Base-by-base conservation (phyloP, 1,140 invertebrate genomes). In the Anoplolepis gracilipes region DNA sequence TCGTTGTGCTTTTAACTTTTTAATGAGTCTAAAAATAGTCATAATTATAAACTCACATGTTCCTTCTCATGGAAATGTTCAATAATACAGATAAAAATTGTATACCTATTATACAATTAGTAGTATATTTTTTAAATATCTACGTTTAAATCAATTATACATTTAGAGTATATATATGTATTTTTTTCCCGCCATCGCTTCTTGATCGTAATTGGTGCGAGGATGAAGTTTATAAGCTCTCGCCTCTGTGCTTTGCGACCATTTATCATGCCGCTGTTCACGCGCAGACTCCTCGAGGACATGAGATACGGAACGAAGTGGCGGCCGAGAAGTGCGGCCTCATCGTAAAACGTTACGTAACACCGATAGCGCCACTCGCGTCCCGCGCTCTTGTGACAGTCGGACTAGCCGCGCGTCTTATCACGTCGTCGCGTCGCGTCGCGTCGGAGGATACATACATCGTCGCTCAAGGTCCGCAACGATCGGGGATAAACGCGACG, bases 291-390 rank as follows among this genome's bases (percentile, higher is more conserved):
- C 76, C n/a, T 69, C 46, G 62, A 55, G 22, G 28, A 49, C 42
- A 36, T 4, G 28, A 59, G 59, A 64, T 70, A 81, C 49, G 49
- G 11, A 13, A 10, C 36, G 75, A 22, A 61, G 57, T 19, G 36
- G 36, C 39, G 28, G 25, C 22, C 11, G 3, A 81, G 77, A 70
- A 72, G 36, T 57, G 49, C 65, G 53, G 33, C 19, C 39, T 82
- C 78, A 72, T 82, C 78, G 65, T 81, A 81, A 73, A 49, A 19
- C 22, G 49, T 82, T 82, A 82, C 53, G 28, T 82, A 82, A 82
- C 28, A 42, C 22, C 67, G 78, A 82, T 82, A 82, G 67, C 78
- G 78, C 49, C 78, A 19, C 7, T 70, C 19, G 61, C 62, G 30
- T 13, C 65, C 25, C 65, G 19, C 53, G 22, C 42, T 53, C 28